A percentile compares a stretch with the other conserved stretches of the same genome.
phyloP scores from a whole-genome alignment of 2,113 vertebrate species.

The Heterocephalus glaber region DNA sequence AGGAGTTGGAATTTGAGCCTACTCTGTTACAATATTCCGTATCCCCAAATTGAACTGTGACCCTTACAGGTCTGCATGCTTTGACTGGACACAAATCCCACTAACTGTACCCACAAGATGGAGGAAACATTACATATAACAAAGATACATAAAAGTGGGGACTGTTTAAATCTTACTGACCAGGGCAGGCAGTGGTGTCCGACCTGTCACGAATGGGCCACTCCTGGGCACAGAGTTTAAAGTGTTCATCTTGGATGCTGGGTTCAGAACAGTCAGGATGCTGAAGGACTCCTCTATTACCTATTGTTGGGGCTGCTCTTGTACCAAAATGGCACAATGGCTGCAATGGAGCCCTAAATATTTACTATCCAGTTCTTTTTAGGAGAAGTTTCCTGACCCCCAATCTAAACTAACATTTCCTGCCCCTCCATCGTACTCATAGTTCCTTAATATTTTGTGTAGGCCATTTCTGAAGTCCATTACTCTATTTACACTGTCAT shows the following conservation, averaged over 20 bases:
- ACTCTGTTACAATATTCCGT: background rate
- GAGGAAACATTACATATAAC: background rate
- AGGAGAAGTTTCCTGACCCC: background rate
- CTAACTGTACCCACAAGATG: background rate
- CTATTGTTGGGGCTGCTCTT: background rate
- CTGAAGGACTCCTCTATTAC: too few relatives aligned
- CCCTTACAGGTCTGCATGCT: background rate
- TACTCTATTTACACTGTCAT: background rate
- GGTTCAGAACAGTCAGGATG: too few relatives aligned
- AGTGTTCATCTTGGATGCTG: background rate
- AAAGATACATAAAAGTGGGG: background rate
- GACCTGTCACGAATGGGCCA: background rate
- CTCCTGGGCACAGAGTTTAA: background rate
- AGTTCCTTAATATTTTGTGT: background rate
- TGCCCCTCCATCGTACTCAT: background rate
- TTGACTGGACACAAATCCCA: background rate
- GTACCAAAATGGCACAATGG: background rate
- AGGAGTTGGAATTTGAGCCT: background rate
- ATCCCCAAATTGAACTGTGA: background rate
- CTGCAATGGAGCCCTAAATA: background rate
- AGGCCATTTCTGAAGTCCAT: background rate
- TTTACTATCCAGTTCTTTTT: background rate
- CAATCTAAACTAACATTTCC: background rate
- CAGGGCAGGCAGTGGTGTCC: background rate
- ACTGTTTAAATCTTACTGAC: background rate